Conservation (phyloP, 2,113 vertebrate genomes). For the Bostrychus sinensis region DNA sequence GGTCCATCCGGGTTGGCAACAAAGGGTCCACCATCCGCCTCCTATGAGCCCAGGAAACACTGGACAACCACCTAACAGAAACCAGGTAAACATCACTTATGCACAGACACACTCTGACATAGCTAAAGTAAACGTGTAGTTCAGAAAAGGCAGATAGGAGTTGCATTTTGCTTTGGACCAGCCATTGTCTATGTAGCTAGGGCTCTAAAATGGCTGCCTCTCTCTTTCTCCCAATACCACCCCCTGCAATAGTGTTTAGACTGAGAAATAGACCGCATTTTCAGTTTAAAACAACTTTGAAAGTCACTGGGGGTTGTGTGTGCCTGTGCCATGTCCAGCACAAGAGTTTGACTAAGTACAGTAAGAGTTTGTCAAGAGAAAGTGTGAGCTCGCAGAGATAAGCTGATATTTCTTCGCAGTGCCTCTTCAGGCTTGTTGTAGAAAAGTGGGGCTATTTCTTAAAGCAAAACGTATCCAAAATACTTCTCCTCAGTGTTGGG, state of each 20-base stretch:
- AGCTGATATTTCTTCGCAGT: slow-evolving; percentile 49
- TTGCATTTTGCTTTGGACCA: slow-evolving; percentile 80
- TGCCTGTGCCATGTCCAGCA: slow-evolving; percentile 48
- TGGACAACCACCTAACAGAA: slow-evolving; percentile 86
- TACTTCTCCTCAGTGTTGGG: neutral
- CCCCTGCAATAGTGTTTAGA: slow-evolving; percentile 63
- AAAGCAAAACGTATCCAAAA: slow-evolving; percentile 1
- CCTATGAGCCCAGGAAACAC: slow-evolving; percentile 94
- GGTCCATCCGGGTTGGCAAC: slow-evolving; percentile 89
- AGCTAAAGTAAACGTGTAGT: slow-evolving; percentile 44
- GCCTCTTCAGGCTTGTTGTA: slow-evolving; percentile 34
- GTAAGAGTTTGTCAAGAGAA: slow-evolving; percentile 65
- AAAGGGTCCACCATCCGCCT: slow-evolving; percentile 90
- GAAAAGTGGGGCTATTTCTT: slow-evolving; percentile 32
- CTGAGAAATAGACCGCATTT: slow-evolving; percentile 43
- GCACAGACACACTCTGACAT: slow-evolving; percentile 43
- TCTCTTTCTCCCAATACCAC: slow-evolving; percentile 76
- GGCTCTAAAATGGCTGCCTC: slow-evolving; percentile 97
- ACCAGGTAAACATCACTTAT: slow-evolving; percentile 84
- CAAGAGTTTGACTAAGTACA: slow-evolving; percentile 68
- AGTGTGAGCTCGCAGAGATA: slow-evolving; percentile 44
- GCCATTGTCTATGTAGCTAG: slow-evolving; percentile 89
- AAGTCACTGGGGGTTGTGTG: slow-evolving; percentile 27
- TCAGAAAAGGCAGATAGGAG: slow-evolving; percentile 39
- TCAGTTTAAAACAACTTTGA: slow-evolving; percentile 38